phyloP scores from a whole-genome alignment of 2,797 vertebrate species.

The Malurus splendens region DNA sequence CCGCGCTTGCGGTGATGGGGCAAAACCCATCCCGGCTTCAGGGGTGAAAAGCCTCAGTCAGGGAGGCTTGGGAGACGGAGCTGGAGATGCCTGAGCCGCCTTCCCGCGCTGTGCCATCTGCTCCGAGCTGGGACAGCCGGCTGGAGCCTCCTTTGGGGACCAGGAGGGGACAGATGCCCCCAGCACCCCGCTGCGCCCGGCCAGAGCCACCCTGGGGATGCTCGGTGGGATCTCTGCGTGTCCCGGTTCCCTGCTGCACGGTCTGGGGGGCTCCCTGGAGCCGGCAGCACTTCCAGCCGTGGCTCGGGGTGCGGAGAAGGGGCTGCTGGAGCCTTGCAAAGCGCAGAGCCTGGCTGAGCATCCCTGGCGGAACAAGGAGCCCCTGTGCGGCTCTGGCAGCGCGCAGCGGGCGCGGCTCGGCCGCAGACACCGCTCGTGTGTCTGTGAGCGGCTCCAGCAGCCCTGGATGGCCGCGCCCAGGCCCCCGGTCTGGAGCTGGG shows the following conservation, averaged over 20 bases:
- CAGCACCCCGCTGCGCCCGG: accelerated
- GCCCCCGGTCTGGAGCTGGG: neutral
- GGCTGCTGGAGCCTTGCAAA: neutral
- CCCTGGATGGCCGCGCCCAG: accelerated
- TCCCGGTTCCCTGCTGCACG: neutral
- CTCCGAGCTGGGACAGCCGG: neutral
- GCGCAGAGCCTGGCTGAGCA: neutral
- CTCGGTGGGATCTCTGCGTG: accelerated
- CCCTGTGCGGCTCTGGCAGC: neutral
- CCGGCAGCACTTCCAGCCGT: accelerated
- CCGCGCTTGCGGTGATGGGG: accelerated
- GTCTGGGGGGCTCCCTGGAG: accelerated
- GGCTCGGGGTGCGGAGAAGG: neutral
- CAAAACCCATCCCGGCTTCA: accelerated
- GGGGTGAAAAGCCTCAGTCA: accelerated
- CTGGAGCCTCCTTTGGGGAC: neutral
- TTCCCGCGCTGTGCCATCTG: neutral
- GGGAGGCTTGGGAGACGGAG: neutral
- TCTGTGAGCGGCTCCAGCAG: accelerated
- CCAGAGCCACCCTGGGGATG: accelerated
- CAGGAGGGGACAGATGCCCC: neutral
- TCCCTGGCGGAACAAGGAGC: neutral
- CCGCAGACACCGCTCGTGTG: neutral
- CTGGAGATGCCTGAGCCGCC: neutral
- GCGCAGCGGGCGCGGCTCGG: accelerated